Percentiles rank a stretch among this genome's conserved stretches.
Conservation (phyloP, 35 echinoderm and acorn worm species). For the Patiria miniata region DNA sequence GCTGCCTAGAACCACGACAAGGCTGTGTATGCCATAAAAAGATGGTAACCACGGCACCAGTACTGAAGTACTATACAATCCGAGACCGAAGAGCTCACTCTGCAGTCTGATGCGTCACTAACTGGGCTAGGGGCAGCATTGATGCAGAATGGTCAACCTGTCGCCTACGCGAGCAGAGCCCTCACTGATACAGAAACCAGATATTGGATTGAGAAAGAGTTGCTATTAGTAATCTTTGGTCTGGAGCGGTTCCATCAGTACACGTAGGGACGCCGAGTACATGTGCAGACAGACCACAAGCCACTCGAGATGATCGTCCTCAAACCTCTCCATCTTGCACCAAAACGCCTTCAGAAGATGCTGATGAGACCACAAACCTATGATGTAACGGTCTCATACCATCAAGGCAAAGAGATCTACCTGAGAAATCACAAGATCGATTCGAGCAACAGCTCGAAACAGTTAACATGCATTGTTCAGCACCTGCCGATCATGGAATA, state of each 20-base stretch:
- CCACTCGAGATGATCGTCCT: conserved; percentile 63
- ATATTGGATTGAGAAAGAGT: conserved; percentile 65
- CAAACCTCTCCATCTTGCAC: conserved; percentile 64
- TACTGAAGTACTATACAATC: conserved; percentile 56
- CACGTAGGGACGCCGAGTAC: conserved; percentile 44
- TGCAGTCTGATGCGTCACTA: conserved; percentile 45
- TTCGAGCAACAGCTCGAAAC: conserved; percentile 35
- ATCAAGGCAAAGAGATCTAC: conserved; percentile 61
- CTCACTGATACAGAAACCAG: conserved; percentile 29
- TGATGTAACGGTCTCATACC: conserved; percentile 40
- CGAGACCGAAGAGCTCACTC: conserved; percentile 22
- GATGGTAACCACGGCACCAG: conserved; percentile 42
- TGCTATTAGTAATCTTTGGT: conserved; percentile 44
- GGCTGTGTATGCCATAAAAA: conserved; percentile 37
- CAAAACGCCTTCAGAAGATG: conserved; percentile 62
- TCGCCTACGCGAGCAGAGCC: conserved; percentile 56
- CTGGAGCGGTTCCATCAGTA: conserved; percentile 67
- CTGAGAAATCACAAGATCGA: background rate
- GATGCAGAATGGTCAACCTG: conserved; percentile 53
- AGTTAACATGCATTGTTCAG: conserved; percentile 57
- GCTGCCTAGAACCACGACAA: conserved; percentile 36
- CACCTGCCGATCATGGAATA: conserved; percentile 62
- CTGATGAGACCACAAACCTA: conserved; percentile 58
- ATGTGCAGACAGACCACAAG: conserved; percentile 62
- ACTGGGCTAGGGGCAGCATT: conserved; percentile 59